These are phyloP conservation scores for Monopterus albus DNA, from an alignment of 2,113 vertebrate species.

Conservation along the genomic window DNA sequence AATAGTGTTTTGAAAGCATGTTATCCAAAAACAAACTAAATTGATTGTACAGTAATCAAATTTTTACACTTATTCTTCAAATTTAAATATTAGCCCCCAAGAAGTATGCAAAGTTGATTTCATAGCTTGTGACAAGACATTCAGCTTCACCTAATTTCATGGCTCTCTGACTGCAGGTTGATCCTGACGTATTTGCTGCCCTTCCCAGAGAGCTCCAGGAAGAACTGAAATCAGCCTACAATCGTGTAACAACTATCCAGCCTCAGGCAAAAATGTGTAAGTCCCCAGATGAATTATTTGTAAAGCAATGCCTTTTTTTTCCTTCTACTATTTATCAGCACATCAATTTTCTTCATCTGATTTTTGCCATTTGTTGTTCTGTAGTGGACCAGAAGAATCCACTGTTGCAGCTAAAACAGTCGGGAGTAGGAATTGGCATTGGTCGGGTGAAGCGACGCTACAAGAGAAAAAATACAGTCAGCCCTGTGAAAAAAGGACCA, in stretches of 20 bases:
- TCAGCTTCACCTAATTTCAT: neutral
- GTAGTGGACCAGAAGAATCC: conserved; percentile 87
- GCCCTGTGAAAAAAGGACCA: conserved; percentile 85
- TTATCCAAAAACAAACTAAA: too few species aligned
- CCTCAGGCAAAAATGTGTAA: conserved; percentile 75
- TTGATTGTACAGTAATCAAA: too few species aligned
- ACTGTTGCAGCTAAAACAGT: conserved; percentile 85
- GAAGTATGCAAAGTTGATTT: too few species aligned
- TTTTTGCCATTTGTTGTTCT: conserved; percentile 23
- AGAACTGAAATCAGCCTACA: conserved; percentile 92
- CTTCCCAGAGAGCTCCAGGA: conserved; percentile 94
- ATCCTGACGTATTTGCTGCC: conserved; percentile 96
- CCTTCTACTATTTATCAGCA: too few species aligned
- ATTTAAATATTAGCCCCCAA: too few species aligned
- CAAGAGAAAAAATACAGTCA: conserved; percentile 85
- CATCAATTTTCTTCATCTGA: neutral
- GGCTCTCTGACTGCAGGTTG: conserved; percentile 83
- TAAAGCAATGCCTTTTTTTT: neutral
- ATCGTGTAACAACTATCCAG: conserved; percentile 78
- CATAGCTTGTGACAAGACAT: too few species aligned
- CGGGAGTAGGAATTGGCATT: conserved; percentile 53
- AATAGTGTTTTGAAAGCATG: too few species aligned
- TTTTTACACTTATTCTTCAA: too few species aligned
- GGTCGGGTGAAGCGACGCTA: conserved; percentile 86
- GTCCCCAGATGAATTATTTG: neutral